phyloP scores from a whole-genome alignment of 2,113 vertebrate species.

The Alaudala cheleensis region DNA sequence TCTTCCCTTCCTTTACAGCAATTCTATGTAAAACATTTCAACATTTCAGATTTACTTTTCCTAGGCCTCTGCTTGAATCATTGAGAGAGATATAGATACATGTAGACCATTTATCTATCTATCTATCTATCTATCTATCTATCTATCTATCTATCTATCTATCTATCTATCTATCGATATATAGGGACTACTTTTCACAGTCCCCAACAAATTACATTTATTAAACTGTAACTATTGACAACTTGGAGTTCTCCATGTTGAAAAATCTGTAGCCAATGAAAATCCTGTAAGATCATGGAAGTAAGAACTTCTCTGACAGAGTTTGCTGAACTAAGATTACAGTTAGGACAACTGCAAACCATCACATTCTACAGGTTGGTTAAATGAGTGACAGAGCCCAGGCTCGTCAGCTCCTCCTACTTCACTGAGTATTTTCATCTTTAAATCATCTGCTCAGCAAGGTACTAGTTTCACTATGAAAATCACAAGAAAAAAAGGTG shows the following conservation, averaged over 20 bases:
- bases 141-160: too few relatives aligned
- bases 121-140: too few relatives aligned
- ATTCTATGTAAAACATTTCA: not conserved
- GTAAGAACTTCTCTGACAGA: not conserved
- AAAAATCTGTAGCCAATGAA: not conserved
- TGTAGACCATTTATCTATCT: too few relatives aligned
- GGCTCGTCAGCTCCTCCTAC: not conserved
- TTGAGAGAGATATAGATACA: too few relatives aligned
- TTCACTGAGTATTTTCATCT: not conserved
- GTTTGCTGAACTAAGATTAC: not conserved
- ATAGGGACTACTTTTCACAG: not conserved
- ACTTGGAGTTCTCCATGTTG: not conserved
- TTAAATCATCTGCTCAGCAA: not conserved
- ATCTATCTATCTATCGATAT: too few relatives aligned
- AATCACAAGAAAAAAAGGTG: not conserved
- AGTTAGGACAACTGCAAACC: not conserved
- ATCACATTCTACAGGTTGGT: not conserved
- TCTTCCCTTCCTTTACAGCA: not conserved
- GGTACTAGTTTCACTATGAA: not conserved
- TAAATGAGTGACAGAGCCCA: not conserved
- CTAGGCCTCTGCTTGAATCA: not conserved
- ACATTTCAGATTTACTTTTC: not conserved
- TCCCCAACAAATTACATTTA: not conserved
- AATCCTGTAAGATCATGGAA: rapidly evolving
- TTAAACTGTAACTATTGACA: not conserved